Percentiles rank a stretch among this genome's conserved stretches.
Evolutionary conservation across 2,797 vertebrate genomes (phyloP).

Genomic region (Perodicticus potto): DNA sequence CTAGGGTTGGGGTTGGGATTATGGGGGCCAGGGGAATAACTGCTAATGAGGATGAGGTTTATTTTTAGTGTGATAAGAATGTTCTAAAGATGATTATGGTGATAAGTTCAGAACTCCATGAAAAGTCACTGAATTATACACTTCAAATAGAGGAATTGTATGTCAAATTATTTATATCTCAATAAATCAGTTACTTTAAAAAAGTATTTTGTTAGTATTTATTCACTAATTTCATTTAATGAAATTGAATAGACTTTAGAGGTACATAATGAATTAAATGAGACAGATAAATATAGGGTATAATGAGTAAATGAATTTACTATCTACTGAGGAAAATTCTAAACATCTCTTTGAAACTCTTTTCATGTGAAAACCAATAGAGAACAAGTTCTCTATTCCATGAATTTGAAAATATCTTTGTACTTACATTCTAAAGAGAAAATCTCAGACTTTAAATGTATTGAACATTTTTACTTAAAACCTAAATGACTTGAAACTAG

Average conservation of each 20-base stretch:
- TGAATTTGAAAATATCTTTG: conserved; percentile 33
- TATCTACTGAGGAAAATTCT: neutral
- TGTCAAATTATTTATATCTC: neutral
- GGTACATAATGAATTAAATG: neutral
- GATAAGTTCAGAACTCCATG: neutral
- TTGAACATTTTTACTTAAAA: neutral
- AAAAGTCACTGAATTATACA: neutral
- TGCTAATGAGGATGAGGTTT: neutral
- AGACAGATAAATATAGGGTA: neutral
- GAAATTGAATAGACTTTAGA: neutral
- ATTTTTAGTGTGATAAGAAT: neutral
- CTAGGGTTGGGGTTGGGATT: neutral
- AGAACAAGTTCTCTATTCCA: neutral
- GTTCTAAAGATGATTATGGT: neutral
- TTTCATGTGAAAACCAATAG: neutral
- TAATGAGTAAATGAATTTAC: neutral
- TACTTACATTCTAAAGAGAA: neutral
- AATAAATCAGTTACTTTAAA: neutral
- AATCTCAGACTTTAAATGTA: neutral
- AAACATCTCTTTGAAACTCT: conserved; percentile 2
- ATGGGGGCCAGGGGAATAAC: neutral
- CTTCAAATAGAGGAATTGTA: neutral
- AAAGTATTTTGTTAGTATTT: neutral
- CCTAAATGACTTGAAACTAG: neutral
- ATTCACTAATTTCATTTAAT: neutral